A percentile compares a stretch with the other conserved stretches of the same genome.
Evolutionary conservation across 2,113 vertebrate genomes (phyloP).

Genomic region (Platichthys flesus): DNA sequence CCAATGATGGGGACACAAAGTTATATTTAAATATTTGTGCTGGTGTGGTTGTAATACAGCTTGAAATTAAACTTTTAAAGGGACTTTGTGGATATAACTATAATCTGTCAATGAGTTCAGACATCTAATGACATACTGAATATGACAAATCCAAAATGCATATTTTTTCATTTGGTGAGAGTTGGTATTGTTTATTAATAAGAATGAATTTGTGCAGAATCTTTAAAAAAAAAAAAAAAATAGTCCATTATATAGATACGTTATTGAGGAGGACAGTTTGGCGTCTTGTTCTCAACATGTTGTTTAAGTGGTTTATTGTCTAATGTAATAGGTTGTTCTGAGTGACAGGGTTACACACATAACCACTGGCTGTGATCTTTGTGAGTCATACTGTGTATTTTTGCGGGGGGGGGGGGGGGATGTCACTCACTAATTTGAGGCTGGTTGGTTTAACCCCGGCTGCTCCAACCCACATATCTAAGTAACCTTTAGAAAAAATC

Average conservation of each 20-base stretch:
- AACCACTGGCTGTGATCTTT: not conserved
- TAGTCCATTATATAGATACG: no score
- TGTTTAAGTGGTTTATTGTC: no score
- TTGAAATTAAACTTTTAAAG: not conserved
- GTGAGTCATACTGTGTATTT: not conserved
- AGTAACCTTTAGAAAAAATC: no score
- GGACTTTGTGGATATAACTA: not conserved
- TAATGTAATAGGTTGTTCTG: not conserved
- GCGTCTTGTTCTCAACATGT: not conserved
- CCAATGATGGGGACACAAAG: slow-evolving; percentile 1
- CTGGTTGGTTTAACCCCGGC: no score
- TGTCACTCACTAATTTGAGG: no score
- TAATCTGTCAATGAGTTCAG: not conserved
- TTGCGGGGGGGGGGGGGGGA: no score
- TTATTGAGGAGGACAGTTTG: not conserved
- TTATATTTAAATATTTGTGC: not conserved
- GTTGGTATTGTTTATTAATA: not conserved
- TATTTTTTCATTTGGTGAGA: not conserved
- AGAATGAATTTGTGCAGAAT: no score
- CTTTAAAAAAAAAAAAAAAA: no score
- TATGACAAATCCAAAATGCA: not conserved
- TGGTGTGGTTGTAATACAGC: not conserved
- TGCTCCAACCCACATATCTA: no score
- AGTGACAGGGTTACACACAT: not conserved
- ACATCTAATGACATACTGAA: not conserved